A percentile compares a stretch with the other conserved stretches of the same genome.
Evolutionary conservation across 64 coral and sea anemone species (phyloP).

Genomic region (Dendrophyllia cribrosa): DNA sequence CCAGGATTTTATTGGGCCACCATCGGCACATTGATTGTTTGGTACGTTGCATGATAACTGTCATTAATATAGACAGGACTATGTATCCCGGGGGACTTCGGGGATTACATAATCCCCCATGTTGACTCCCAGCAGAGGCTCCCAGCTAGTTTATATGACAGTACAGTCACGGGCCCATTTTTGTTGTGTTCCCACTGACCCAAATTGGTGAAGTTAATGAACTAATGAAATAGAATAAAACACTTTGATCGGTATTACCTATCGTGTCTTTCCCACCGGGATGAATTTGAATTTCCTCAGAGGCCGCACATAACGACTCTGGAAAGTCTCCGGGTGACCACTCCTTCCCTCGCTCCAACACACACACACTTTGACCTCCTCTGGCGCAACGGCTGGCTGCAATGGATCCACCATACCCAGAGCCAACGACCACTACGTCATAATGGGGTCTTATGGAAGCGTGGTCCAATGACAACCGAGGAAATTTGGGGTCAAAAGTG

Average conservation of each 20-base stretch:
- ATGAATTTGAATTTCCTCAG: slow-evolving; percentile 31
- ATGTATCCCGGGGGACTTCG: too few species aligned
- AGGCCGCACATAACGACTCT: slow-evolving; percentile 40
- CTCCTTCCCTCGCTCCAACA: slow-evolving; percentile 72
- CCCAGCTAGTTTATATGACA: too few species aligned
- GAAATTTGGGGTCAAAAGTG: neutral
- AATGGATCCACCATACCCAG: slow-evolving; percentile 65
- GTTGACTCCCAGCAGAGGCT: too few species aligned
- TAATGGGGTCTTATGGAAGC: slow-evolving; percentile 44
- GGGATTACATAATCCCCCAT: too few species aligned
- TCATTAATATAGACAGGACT: too few species aligned
- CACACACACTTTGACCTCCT: slow-evolving; percentile 60
- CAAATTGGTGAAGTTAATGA: neutral
- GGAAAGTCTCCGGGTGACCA: slow-evolving; percentile 73
- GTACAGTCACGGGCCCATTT: too few species aligned
- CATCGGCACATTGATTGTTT: too few species aligned
- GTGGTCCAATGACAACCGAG: slow-evolving; percentile 38
- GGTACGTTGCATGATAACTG: too few species aligned
- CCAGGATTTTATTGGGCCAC: too few species aligned
- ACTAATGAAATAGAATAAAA: neutral
- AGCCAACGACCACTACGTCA: slow-evolving; percentile 68
- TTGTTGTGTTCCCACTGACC: too few species aligned
- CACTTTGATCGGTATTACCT: neutral
- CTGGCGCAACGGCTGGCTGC: slow-evolving; percentile 64
- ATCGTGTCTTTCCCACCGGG: slow-evolving; percentile 26